Evolutionary conservation across 2,797 vertebrate genomes (phyloP), one percentile per base, ranked within the genome.

Genomic region (Acrossocheilus fasciatus): DNA sequence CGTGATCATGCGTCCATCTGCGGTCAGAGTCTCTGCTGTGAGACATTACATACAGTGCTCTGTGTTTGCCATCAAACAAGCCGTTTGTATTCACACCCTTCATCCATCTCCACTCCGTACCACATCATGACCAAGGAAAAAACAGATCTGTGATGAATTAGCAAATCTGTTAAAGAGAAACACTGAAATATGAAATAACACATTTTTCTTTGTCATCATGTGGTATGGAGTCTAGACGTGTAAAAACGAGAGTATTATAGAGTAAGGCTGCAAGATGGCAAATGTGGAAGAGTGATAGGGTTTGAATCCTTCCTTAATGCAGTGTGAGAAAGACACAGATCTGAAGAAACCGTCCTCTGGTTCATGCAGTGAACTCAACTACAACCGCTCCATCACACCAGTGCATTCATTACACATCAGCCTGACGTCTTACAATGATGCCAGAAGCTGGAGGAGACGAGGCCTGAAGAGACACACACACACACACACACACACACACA

Each of bases 401-500:
- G 47, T 39, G 36, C 36, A 45, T 26, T 54, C 59, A 45, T n/a
- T 26, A 45, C 57, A 80, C 39, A 66, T 30, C 68, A 26, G 54
- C 74, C 39, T 50, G 36, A 85, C 36, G 34, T 75, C 86, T 85
- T 87, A 87, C 86, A 73, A 87, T 89, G 68, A 85, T 83, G 75
- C 86, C 86, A 30, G 86, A 83, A 59, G 86, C 79, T 34, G 88
- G 83, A 7, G 86, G 88, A 82, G 88, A 87, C 7, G 86, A 57
- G 86, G 83, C 79, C 86, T 89, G 75, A 68, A 80, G 66, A 87
- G 52, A 36, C 39, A 39, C 41, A 47, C 6, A 45, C n/a, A 74
- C 52, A 39, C 34, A 41, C 52, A 39, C 34, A 41, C 70, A 59
- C 30, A 36, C 39, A 39, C 41, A 47, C 6, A 45, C n/a, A 74